Percentiles rank a stretch among this genome's conserved stretches.
phyloP scores from a whole-genome alignment of 2,113 vertebrate genomes.

The Equus quagga region DNA sequence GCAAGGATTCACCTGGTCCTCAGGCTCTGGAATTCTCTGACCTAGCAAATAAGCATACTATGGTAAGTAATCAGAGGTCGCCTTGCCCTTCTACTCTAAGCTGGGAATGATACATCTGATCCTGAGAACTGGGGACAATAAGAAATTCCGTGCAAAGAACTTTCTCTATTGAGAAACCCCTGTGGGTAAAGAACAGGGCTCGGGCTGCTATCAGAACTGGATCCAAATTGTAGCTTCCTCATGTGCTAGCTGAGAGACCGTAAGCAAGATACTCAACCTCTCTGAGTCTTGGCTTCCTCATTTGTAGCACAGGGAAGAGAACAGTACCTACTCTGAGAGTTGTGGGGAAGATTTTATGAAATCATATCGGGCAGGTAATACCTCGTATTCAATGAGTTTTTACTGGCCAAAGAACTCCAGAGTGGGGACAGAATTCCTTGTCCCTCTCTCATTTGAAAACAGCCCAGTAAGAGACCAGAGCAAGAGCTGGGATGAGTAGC shows the following conservation, averaged over 20 bases:
- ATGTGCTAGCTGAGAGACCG: background rate
- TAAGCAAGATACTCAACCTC: background rate
- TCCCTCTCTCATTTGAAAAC: background rate
- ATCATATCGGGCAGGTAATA: background rate
- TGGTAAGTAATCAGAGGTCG: background rate
- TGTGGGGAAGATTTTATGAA: background rate
- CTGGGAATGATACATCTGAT: background rate
- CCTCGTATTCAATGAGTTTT: background rate
- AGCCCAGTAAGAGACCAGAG: background rate
- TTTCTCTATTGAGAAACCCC: background rate
- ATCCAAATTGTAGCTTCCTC: background rate
- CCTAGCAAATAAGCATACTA: conserved; percentile 5
- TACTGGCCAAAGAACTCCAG: background rate
- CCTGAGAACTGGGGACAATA: background rate
- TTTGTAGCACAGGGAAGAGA: background rate
- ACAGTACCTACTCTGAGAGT: background rate
- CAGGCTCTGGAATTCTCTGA: background rate
- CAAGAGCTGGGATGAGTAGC: background rate
- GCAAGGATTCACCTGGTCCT: conserved; percentile 64
- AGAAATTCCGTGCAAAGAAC: background rate
- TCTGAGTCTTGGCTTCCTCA: background rate
- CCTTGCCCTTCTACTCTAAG: background rate
- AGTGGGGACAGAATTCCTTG: background rate
- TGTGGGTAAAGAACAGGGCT: background rate
- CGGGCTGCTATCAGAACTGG: background rate